These are phyloP conservation scores for Leucopternis melanops DNA, from an alignment of 2,113 vertebrate genomes.

Conservation along the genomic window DNA sequence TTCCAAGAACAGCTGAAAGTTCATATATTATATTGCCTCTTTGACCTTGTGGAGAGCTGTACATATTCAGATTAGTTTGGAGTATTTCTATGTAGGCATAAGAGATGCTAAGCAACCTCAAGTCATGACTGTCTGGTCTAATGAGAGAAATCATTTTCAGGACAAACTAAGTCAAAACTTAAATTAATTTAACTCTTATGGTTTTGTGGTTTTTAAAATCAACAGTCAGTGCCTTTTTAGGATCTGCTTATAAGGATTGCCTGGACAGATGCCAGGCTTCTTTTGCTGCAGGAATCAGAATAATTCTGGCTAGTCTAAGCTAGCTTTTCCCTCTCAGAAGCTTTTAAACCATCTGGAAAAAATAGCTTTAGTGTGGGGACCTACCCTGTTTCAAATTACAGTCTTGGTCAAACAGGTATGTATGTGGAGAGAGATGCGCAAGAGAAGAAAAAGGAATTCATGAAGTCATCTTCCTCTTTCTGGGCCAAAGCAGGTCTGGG, in stretches of 20 bases:
- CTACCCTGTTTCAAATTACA: not conserved
- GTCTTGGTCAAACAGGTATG: not conserved
- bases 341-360: not conserved
- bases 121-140: not conserved
- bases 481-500: not conserved
- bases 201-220: not conserved
- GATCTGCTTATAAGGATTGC: not conserved
- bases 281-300: not conserved
- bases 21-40: conserved; percentile 18
- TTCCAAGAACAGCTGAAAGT: conserved; percentile 24
- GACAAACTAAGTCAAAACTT: not conserved
- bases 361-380: not conserved
- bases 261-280: not conserved
- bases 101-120: not conserved
- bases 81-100: not conserved
- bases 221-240: not conserved
- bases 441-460: not conserved
- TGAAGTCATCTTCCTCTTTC: not conserved
- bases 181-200: not conserved
- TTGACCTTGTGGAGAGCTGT: conserved; percentile 40
- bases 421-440: not conserved
- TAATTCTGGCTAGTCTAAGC: not conserved
- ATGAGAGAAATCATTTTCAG: conserved; percentile 10
- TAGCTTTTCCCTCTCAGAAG: not conserved
- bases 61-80: not conserved